Evolutionary conservation across 2,888 invertebrate genomes (phyloP), one percentile per base, ranked within the genome.

Genomic region (Parochlus steinenii): DNA sequence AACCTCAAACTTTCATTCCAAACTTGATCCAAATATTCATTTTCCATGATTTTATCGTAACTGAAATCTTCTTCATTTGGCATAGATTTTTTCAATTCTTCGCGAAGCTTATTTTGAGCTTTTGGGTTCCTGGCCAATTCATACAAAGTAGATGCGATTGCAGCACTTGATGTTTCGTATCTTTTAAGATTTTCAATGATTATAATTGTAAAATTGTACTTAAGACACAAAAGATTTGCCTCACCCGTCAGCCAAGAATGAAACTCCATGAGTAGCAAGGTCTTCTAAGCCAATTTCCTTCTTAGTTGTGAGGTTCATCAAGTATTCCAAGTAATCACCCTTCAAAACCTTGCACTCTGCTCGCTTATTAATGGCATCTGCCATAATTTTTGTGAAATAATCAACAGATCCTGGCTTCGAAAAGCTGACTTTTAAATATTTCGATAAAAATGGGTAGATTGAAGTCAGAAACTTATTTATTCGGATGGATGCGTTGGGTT

Each of bases 1-100:
- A 26, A 10, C 6, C 12, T 26, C 12, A 5, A 26, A 19, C 19
- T n/a, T n/a, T 51, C 52, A 38, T 44, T 40, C 14, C 50, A 36
- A 24, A 48, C 45, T 40, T 51, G 49, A 29, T 52, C 49, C 33
- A 53, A 45, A 39, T 53, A 55, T 5, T 46, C 46, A 17, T 53
- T 40, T 4, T 42, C 42, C 5, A 40, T 40, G 2, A 54, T 32
- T 6, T 46, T 46, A 3, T 52, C 51, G 28, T 45, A 46, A n/a
- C 42, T 38, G 11, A 50, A 39, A 15, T 43, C 39, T 4, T 46
- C 48, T 3, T 44, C 39, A 6, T 42, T 42, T 2, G 41, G 31
- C 3, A 39, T 38, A 19, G 43, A 42, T 3, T 41, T 43, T 8
- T 37, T 33, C 8, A 54, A 45, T 39, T 54, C 54, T 1, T 37